Conservation (phyloP, 2,888 invertebrate genomes). For the Phortica magna region DNA sequence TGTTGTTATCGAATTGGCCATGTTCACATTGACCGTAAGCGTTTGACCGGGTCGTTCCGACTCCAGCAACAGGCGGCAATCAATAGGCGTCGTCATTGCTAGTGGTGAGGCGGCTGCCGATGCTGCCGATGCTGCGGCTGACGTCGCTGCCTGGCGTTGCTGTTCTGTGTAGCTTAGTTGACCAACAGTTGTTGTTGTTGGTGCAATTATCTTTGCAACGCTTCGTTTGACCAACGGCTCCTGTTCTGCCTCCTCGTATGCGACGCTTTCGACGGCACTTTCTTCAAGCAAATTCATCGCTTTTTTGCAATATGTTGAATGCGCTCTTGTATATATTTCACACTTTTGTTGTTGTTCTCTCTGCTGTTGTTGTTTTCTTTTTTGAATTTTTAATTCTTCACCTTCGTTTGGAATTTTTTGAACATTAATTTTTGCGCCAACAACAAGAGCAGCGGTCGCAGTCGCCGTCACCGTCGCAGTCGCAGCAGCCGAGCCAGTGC, state of each 20-base stretch:
- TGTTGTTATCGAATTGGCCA: slow-evolving; percentile 44
- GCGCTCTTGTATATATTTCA: slow-evolving; percentile 44
- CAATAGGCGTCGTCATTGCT: slow-evolving; percentile 37
- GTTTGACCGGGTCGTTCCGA: background rate
- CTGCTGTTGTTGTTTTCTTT: slow-evolving; percentile 37
- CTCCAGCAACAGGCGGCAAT: slow-evolving; percentile 69
- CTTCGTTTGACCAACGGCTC: slow-evolving; percentile 65
- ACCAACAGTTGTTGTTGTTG: background rate
- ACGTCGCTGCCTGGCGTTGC: slow-evolving; percentile 42
- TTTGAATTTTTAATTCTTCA: slow-evolving; percentile 58
- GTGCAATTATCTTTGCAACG: slow-evolving; percentile 38
- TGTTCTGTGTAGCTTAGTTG: background rate
- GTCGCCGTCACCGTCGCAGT: slow-evolving; percentile 3
- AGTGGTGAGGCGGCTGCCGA: slow-evolving; percentile 1
- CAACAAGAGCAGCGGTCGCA: slow-evolving; percentile 8
- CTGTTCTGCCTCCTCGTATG: slow-evolving; percentile 65
- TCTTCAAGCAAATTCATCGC: slow-evolving; percentile 66
- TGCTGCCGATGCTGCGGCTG: slow-evolving; percentile 17
- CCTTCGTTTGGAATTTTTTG: slow-evolving; percentile 69
- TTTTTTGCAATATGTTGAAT: slow-evolving; percentile 50
- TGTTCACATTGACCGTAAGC: slow-evolving; percentile 38
- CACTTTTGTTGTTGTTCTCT: slow-evolving; percentile 66
- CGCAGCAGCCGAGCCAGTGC: background rate
- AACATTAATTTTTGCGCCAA: slow-evolving; percentile 58
- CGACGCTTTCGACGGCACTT: slow-evolving; percentile 48